A percentile compares a stretch with the other conserved stretches of the same genome.
These are phyloP conservation scores for Phallusia fumigata DNA, from an alignment of 23 tunicate genomes.

Conservation along the genomic window DNA sequence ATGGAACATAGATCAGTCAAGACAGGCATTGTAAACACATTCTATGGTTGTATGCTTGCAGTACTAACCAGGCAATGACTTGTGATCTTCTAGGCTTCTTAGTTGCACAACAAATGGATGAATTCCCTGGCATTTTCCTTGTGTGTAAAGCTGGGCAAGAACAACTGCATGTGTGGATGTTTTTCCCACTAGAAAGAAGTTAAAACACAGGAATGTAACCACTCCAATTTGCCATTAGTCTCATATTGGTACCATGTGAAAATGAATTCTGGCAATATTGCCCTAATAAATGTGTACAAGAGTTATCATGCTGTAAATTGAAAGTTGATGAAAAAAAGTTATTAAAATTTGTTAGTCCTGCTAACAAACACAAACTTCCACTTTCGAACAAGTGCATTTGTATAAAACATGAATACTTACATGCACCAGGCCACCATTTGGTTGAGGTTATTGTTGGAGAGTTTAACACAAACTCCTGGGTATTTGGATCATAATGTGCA, in stretches of 20 bases:
- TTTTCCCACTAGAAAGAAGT: slow-evolving; percentile 84
- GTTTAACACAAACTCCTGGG: slow-evolving; percentile 82
- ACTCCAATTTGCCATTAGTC: background rate
- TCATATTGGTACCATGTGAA: background rate
- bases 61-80: slow-evolving; percentile 61
- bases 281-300: too few species aligned
- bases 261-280: too few species aligned
- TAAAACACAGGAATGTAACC: background rate
- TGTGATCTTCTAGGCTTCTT: slow-evolving; percentile 85
- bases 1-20: too few species aligned
- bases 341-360: too few species aligned
- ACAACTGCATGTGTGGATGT: slow-evolving; percentile 92
- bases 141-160: slow-evolving; percentile 80
- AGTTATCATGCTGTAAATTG: too few species aligned
- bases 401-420: slow-evolving; percentile 23
- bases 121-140: slow-evolving; percentile 88
- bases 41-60: too few species aligned
- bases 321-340: too few species aligned
- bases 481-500: slow-evolving; percentile 84
- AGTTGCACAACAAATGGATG: slow-evolving; percentile 91
- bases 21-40: too few species aligned
- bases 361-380: too few species aligned
- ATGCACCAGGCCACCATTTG: slow-evolving; percentile 96
- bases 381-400: too few species aligned
- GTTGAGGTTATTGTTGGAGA: slow-evolving; percentile 79